A percentile compares a stretch with the other conserved stretches of the same genome.
phyloP scores from a whole-genome alignment of 2,113 vertebrate genomes.

The Nannospalax galili region DNA sequence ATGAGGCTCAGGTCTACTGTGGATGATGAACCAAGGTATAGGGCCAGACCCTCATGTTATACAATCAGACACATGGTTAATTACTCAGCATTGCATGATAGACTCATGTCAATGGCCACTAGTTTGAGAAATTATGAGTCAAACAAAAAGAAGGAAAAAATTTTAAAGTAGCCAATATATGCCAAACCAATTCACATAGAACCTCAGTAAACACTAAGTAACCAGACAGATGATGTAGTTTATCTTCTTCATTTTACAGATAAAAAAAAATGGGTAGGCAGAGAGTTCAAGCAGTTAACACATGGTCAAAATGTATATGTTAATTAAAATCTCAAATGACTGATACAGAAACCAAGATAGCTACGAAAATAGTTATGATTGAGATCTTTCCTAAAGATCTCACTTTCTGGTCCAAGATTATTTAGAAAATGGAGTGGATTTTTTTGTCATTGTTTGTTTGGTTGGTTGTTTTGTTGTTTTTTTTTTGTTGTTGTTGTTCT shows the following conservation, averaged over 20 bases:
- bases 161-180: neutral
- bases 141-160: neutral
- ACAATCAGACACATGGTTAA: no score
- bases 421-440: neutral
- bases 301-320: accelerated
- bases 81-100: neutral
- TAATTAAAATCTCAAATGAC: neutral
- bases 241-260: neutral
- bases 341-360: neutral
- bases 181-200: no score
- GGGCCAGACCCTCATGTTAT: accelerated
- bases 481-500: no score
- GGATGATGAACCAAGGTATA: accelerated
- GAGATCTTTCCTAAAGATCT: neutral
- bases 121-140: neutral
- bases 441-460: no score
- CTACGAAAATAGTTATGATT: neutral
- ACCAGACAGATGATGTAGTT: neutral
- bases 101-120: accelerated
- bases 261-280: neutral
- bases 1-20: neutral
- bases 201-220: neutral
- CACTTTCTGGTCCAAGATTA: neutral
- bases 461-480: no score
- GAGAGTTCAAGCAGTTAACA: neutral